Evolutionary conservation across 2,888 invertebrate species (phyloP), one percentile per base, ranked within the genome.

Genomic region (Sussaba pulchella): DNA sequence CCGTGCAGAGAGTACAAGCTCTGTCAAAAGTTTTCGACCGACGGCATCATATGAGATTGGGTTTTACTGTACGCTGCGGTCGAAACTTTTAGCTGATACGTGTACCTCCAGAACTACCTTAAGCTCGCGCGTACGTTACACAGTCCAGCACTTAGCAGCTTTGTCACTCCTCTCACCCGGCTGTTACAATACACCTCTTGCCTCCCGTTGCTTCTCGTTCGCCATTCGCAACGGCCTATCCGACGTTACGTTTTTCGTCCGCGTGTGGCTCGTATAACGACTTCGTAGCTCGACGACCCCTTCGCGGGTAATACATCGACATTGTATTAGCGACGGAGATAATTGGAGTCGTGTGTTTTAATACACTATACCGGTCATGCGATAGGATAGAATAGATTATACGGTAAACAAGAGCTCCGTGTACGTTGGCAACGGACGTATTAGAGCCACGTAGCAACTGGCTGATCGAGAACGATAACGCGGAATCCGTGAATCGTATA

Each of bases 91-190:
- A n/a, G n/a, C n/a, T n/a, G n/a, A n/a, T n/a, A n/a, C n/a, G n/a
- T n/a, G n/a, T n/a, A n/a, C n/a, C n/a, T n/a, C n/a, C n/a, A n/a
- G 52, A 17, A 67, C 54, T 82, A 80, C 67, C 50, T 17, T 21
- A 21, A 31, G 2, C 17, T 31, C 2, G 57, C 70, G 57, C 47
- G 4, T 24, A 41, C 21, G 59, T 83, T 84, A 88, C 88, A 88
- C 83, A 86, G 84, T 83, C 87, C 83, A 84, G 87, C 89, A 89
- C 89, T 89, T 88, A 87, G 85, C 83, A 78, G 78, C 82, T 67
- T 83, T 81, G 83, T 84, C 83, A 82, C 82, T 79, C 82, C 72
- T 66, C 66, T 67, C 63, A 63, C 54, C 76, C 67, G 69, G 67
- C 81, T 81, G 72, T 78, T 81, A 78, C 47, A 77, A 61, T 69